Base-by-base conservation (phyloP, 2,888 invertebrate species). In the Panopea generosa region DNA sequence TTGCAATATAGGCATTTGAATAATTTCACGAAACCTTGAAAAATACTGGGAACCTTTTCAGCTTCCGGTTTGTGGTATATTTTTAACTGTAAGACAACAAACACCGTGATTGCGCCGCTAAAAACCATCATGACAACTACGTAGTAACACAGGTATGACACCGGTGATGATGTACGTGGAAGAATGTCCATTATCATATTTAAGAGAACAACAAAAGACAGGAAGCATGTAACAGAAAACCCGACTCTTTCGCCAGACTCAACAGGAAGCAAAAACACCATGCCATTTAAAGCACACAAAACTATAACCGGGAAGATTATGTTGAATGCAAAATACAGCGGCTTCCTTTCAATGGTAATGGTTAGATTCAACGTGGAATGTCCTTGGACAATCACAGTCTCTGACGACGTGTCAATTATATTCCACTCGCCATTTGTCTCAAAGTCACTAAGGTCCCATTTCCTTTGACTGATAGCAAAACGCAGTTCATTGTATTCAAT, bases 171-270 rank as follows among this genome's bases (percentile, higher is more conserved):
- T 2, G 71, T 50, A 1, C 56, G 60, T 0, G 79, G 79, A 2
- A 79, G 57, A 24, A 75, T 65, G 1, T 68, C 71, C 55, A 75
- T 63, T 16, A 75, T 67, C 2, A 69, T 63, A 22, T 68, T 68
- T 14, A 79, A 49, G 3, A 79, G 55, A 2, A 79, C 75, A 7
- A 75, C 68, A 26, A 75, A 79, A 1, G 79, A 71, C 61, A 79
- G 60, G 43, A 79, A 79, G 50, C 79, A 79, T n/a, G 79, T 75
- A 43, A 79, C 61, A 2, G 71, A 71, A 45, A 72, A 75, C 11
- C 71, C 75, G 1, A 79, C 69, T 2, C 79, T 62, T 49, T 79
- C 79, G 24, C 79, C 75, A 2, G 75, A 68, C n/a, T 67, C 75
- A 2, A 60, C 65, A 20, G 75, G 79, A 4, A 79, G 56, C 75